Evolutionary conservation across 2,888 invertebrate genomes (phyloP).

Genomic region (Hemicrepidius hirtus): DNA sequence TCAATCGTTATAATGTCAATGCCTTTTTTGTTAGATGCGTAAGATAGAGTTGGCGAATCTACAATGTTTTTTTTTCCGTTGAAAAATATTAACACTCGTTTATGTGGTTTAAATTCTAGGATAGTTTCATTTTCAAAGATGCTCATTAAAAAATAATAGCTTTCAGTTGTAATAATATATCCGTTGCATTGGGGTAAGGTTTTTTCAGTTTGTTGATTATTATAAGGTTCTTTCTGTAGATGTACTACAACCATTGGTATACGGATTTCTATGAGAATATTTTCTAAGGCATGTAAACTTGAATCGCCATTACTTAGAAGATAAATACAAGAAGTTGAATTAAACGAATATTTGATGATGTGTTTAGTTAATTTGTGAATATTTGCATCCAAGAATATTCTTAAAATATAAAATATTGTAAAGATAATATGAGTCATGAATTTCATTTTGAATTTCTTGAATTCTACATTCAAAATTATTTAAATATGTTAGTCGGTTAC

Average conservation of each 20-base stretch:
- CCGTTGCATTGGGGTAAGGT: conserved; percentile 13
- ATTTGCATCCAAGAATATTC: neutral
- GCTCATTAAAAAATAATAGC: neutral
- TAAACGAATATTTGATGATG: conserved; percentile 18
- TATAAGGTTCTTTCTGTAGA: neutral
- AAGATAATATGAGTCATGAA: too few species aligned
- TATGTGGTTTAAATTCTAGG: neutral
- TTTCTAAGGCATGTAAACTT: neutral
- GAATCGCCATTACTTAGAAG: neutral
- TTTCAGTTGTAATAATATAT: neutral
- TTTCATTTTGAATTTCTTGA: too few species aligned
- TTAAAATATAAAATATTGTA: too few species aligned
- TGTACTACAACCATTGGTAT: neutral
- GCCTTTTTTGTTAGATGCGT: neutral
- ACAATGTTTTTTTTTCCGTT: neutral
- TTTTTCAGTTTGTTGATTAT: too few species aligned
- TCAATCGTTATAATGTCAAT: conserved; percentile 15
- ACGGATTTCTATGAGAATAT: neutral
- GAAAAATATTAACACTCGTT: neutral
- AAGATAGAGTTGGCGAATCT: neutral
- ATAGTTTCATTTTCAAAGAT: neutral
- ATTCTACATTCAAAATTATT: too few species aligned
- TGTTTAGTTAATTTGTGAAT: neutral
- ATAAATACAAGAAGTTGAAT: conserved; percentile 15
- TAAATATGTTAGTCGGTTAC: too few species aligned